Evolutionary conservation across 2,113 vertebrate genomes (phyloP), one percentile per base, ranked within the genome.

Genomic region (Podilymbus podiceps): DNA sequence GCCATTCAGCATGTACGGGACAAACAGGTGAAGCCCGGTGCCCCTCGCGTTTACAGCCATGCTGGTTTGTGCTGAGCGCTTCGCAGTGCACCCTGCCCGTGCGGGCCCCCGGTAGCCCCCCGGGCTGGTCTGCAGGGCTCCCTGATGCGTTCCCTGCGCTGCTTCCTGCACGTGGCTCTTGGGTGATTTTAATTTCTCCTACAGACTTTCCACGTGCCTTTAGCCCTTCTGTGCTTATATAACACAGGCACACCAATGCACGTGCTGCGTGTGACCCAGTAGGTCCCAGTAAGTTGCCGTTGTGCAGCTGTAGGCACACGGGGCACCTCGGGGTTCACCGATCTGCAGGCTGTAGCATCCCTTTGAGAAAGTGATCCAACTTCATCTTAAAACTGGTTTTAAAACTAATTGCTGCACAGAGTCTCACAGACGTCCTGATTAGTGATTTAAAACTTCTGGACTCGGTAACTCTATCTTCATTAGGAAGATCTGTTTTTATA

Each of bases 361-460:
- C 64, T 40, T 72, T 40, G 74, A 49, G 63, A 89, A 85, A 53
- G 30, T 0, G 3, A 73, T 56, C 35, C 49, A n/a, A 1, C 73
- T 82, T 85, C 30, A 10, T 68, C 89, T 75, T 67, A 63, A 67
- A 81, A 40, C 89, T 75, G 64, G 7, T 42, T 94, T 90, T 59
- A 56, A 87, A 90, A 52, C 44, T 83, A 85, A 83, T 76, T 73
- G 81, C 87, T 93, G 74, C 81, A 73, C 4, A 4, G 79, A 94
- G 69, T 68, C 86, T 96, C 50, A 76, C 66, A 47, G 80, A 86
- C 50, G 44, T 95, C 89, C 69, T 89, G 89, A 83, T 87, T 40
- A 95, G 84, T 88, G 94, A 91, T 92, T 95, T 95, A 74, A 95
- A 95, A 95, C 74, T 97, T 95, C 84, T 95, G 95, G 87, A 93